Percentiles rank a stretch among this genome's conserved stretches.
These are phyloP conservation scores for Heterocephalus glaber DNA, from an alignment of 2,113 vertebrate genomes.

Conservation along the genomic window DNA sequence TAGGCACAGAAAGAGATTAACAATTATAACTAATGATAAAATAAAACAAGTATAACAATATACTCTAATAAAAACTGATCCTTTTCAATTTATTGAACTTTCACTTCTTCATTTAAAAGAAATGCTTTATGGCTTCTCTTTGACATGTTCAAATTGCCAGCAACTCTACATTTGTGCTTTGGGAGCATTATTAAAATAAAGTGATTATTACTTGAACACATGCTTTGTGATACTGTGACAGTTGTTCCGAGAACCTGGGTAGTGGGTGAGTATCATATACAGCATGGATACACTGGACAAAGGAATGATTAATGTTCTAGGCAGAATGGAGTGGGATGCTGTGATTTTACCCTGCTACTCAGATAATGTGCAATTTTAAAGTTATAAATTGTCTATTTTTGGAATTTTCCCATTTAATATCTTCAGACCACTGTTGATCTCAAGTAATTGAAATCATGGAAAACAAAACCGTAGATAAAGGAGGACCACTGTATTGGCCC, in stretches of 20 bases:
- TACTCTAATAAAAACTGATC: not conserved
- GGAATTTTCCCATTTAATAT: not conserved
- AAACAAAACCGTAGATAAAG: not conserved
- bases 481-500: not conserved
- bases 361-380: not conserved
- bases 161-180: not conserved
- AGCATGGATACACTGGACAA: not conserved
- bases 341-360: not conserved
- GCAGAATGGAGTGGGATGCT: not conserved
- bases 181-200: not conserved
- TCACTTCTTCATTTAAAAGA: not conserved
- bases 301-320: not conserved
- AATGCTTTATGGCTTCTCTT: not conserved
- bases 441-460: not conserved
- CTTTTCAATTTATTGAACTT: not conserved
- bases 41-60: not conserved
- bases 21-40: not conserved
- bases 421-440: not conserved
- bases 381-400: not conserved
- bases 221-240: not conserved
- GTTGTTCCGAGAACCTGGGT: not conserved
- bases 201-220: not conserved
- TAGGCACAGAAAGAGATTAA: not conserved
- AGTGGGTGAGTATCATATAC: not conserved
- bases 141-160: not conserved